phyloP scores from a whole-genome alignment of 2,797 vertebrate genomes.

The Pseudochaenichthys georgianus region DNA sequence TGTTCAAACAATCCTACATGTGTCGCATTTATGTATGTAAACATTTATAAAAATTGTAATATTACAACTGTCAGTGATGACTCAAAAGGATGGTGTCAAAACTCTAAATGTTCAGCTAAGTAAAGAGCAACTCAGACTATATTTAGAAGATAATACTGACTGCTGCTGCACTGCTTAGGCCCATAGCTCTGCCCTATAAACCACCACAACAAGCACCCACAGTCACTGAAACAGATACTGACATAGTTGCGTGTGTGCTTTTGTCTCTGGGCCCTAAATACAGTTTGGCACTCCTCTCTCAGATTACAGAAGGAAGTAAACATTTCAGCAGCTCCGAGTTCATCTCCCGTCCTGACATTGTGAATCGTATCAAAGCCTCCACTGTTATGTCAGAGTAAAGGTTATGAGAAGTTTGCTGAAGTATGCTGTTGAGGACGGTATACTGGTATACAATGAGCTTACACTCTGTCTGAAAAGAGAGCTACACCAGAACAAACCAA shows the following conservation, averaged over 20 bases:
- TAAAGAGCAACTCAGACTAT: background rate
- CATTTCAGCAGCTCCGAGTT: conserved; percentile 27
- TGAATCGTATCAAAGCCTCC: background rate
- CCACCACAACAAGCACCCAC: conserved; percentile 37
- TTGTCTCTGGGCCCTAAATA: conserved; percentile 22
- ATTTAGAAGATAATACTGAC: background rate
- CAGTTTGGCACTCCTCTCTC: conserved; percentile 5
- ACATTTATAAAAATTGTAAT: background rate
- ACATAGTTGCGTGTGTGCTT: conserved; percentile 1
- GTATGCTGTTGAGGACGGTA: background rate
- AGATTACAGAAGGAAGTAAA: conserved; percentile 37
- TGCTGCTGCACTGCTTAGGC: conserved; percentile 8
- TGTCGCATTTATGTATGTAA: background rate
- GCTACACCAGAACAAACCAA: background rate
- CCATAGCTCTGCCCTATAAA: conserved; percentile 45
- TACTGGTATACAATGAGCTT: background rate
- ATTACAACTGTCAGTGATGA: no score
- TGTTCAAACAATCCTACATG: background rate
- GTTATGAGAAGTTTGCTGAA: background rate
- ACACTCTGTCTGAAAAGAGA: background rate
- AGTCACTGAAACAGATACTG: background rate
- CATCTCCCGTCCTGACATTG: background rate
- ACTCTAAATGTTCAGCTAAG: background rate
- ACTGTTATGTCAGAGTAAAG: background rate
- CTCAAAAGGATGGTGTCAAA: background rate